Base-by-base conservation (phyloP, 1,140 invertebrate species). In the Ctenoplectra terminalis region DNA sequence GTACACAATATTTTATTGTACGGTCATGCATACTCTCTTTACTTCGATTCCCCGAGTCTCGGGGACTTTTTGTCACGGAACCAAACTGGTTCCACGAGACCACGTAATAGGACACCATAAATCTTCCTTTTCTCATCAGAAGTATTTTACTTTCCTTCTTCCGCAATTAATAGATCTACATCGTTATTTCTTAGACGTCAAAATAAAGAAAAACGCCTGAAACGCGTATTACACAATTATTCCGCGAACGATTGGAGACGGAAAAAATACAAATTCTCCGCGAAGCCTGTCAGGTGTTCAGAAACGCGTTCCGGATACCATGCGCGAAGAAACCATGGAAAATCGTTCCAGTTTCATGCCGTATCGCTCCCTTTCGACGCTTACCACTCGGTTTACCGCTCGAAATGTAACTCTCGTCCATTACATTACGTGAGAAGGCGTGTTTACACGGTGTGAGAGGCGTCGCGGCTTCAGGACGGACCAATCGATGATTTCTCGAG, bases 401-500 rank as follows among this genome's bases (percentile, higher is more conserved):
- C 48, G 54, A 71, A 73, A 67, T 60, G 75, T 73, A 83, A 81
- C 63, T 76, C 74, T 72, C 84, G 76, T 85, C 77, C 74, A 74
- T 85, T 86, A 82, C 84, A 70, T 86, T 83, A 86, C 75, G 81
- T 76, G 80, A 87, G 89, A 91, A 91, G 91, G 91, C 91, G 91
- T 91, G 90, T 88, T 89, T 88, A 76, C 87, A 86, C 86, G 70
- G 81, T 79, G 70, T 80, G 88, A 91, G 89, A 91, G 88, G 91
- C 87, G 89, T 90, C 89, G 81, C 87, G 74, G 50, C 78, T 87
- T 80, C 70, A 46, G 78, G 79, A 85, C 87, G 87, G 80, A 92
- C 91, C 91, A 91, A 91, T 91, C 89, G 90, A 91, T 91, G 89
- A 91, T 91, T 90, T 90, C 90, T 88, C 87, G 86, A 88, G 89